Evolutionary conservation across 1,140 invertebrate genomes (phyloP).

Genomic region (Steinernema feltiae): DNA sequence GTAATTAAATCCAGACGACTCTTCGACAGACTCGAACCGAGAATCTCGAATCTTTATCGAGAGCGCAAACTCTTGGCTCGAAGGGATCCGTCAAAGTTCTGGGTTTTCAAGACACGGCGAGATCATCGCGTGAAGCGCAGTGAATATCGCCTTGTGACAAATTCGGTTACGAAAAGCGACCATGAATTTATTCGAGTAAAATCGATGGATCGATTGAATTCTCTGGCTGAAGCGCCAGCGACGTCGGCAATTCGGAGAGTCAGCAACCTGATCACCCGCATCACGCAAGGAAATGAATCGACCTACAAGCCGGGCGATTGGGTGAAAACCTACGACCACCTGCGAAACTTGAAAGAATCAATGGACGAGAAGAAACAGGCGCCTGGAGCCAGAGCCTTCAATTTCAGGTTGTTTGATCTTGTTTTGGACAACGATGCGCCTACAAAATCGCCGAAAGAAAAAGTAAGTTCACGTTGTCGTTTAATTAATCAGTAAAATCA

Average conservation of each 20-base stretch:
- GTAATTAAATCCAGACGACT: neutral
- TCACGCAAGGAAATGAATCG: slow-evolving; percentile 14
- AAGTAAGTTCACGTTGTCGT: too few species aligned
- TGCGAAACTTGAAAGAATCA: slow-evolving; percentile 38
- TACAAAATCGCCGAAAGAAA: slow-evolving; percentile 29
- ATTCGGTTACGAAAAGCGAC: slow-evolving; percentile 7
- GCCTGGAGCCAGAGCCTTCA: slow-evolving; percentile 47
- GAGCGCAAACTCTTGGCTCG: neutral
- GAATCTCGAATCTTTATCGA: neutral
- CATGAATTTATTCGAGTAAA: neutral
- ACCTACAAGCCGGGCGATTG: slow-evolving; percentile 25
- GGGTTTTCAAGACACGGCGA: neutral
- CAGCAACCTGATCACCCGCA: slow-evolving; percentile 37
- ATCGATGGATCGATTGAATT: neutral
- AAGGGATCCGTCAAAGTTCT: neutral
- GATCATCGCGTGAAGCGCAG: neutral
- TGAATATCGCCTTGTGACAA: neutral
- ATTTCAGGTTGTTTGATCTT: slow-evolving; percentile 48
- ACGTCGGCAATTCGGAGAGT: slow-evolving; percentile 23
- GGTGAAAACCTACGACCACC: slow-evolving; percentile 45
- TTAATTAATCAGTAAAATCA: too few species aligned
- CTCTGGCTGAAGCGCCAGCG: neutral
- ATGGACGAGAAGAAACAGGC: slow-evolving; percentile 43
- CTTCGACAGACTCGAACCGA: neutral
- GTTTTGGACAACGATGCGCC: slow-evolving; percentile 40